Conservation (phyloP, 2,113 vertebrate genomes). For the Lampris megalopsis region DNA sequence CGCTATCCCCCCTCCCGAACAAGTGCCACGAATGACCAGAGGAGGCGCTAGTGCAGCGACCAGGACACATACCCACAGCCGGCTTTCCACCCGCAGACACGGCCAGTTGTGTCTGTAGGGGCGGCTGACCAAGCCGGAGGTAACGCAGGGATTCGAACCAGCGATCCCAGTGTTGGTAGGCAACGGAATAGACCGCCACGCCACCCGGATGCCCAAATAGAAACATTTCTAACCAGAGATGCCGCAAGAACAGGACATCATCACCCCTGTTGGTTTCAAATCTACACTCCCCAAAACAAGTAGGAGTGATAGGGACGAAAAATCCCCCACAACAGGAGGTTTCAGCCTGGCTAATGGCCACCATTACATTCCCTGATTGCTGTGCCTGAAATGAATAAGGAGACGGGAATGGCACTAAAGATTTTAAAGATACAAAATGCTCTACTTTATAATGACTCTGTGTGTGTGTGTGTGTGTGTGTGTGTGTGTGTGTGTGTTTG, state of each 20-base stretch:
- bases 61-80: too few species aligned
- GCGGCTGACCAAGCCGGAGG: too few species aligned
- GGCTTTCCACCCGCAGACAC: too few species aligned
- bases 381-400: conserved; percentile 46
- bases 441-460: not conserved
- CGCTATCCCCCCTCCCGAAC: too few species aligned
- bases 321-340: not conserved
- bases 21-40: too few species aligned
- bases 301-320: not conserved
- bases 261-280: conserved; percentile 24
- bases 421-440: conserved; percentile 18
- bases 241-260: not conserved
- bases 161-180: too few species aligned
- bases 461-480: not conserved
- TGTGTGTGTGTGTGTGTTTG: not conserved
- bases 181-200: too few species aligned
- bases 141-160: too few species aligned
- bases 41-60: too few species aligned
- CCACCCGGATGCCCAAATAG: too few species aligned
- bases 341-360: not conserved
- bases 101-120: too few species aligned
- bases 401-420: not conserved
- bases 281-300: conserved; percentile 8
- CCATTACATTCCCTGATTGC: not conserved
- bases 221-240: too few species aligned